These are phyloP conservation scores for Arnoldichthys spilopterus DNA, from an alignment of 2,797 vertebrate genomes.

Conservation along the genomic window DNA sequence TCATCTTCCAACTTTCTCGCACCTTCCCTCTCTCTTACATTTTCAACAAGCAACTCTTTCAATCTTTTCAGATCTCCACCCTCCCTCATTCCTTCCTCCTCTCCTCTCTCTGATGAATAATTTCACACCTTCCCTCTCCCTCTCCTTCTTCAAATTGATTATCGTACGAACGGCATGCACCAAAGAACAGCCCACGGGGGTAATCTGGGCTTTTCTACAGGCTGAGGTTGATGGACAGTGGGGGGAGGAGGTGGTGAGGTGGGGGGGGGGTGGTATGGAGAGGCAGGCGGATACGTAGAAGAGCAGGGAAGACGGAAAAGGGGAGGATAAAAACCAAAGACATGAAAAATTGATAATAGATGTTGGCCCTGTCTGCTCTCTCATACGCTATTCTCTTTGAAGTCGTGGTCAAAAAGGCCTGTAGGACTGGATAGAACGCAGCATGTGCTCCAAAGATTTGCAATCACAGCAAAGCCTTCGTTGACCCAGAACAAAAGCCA, in stretches of 20 bases:
- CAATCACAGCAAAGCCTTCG: conserved; percentile 51
- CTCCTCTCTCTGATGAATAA: conserved; percentile 74
- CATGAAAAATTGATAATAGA: conserved; percentile 65
- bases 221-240: conserved; percentile 53
- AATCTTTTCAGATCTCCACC: conserved; percentile 51
- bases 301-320: conserved; percentile 35
- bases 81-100: conserved; percentile 58
- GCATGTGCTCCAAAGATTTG: conserved; percentile 42
- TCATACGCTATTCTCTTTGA: conserved; percentile 78
- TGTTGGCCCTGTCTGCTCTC: conserved; percentile 59
- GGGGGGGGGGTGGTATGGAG: neutral
- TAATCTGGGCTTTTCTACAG: conserved; percentile 75
- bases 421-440: conserved; percentile 46
- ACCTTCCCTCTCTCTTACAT: neutral
- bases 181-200: conserved; percentile 71
- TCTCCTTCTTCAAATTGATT: conserved; percentile 77
- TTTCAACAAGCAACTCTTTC: conserved; percentile 60
- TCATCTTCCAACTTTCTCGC: neutral
- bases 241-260: neutral
- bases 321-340: conserved; percentile 54
- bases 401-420: conserved; percentile 70
- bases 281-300: conserved; percentile 60
- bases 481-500: conserved; percentile 41
- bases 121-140: conserved; percentile 72
- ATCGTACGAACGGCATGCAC: conserved; percentile 74